These are phyloP conservation scores for Poecile montanus DNA, from an alignment of 2,797 vertebrate genomes.

Conservation along the genomic window DNA sequence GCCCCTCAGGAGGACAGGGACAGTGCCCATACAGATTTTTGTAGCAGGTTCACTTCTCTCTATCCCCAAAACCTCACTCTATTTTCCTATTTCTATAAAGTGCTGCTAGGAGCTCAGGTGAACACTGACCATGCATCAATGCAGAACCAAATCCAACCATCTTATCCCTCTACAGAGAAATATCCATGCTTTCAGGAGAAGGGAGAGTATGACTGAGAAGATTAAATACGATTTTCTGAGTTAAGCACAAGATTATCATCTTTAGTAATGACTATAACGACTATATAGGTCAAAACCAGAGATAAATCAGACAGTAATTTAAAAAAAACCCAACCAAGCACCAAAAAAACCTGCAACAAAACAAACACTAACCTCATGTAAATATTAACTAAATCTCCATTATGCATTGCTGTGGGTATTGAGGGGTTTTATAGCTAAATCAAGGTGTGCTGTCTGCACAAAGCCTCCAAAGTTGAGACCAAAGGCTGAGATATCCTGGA, in stretches of 20 bases:
- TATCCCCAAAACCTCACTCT: neutral
- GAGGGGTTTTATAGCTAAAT: neutral
- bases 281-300: neutral
- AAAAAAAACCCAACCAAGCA: accelerated
- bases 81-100: accelerated
- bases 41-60: neutral
- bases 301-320: neutral
- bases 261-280: neutral
- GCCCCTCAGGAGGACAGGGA: neutral
- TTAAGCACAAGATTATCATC: neutral
- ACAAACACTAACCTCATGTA: neutral
- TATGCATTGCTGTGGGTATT: neutral
- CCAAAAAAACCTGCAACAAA: neutral
- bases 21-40: accelerated
- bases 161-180: neutral
- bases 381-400: neutral
- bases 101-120: neutral
- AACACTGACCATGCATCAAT: accelerated
- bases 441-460: neutral
- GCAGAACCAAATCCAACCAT: neutral
- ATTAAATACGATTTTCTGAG: neutral
- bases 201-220: neutral
- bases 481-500: neutral
- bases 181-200: accelerated
- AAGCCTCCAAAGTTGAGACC: neutral